Percentiles rank a stretch among this genome's conserved stretches.
Evolutionary conservation across 2,888 invertebrate species (phyloP).

Genomic region (Lasioglossum leucozonium): DNA sequence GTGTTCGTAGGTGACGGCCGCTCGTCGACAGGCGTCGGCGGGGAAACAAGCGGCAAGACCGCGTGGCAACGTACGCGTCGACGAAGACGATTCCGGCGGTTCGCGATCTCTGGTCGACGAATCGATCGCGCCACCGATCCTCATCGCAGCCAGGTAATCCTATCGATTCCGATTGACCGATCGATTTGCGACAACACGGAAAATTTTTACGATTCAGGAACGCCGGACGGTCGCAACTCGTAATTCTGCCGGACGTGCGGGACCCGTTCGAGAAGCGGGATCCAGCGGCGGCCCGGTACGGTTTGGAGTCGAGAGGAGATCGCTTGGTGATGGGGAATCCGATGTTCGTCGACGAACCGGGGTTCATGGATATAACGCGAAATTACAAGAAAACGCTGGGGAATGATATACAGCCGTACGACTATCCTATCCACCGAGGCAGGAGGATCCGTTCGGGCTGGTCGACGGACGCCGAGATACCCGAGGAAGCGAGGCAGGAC

Average conservation of each 20-base stretch:
- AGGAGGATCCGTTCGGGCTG: neutral
- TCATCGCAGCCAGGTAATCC: neutral
- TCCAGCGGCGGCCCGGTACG: neutral
- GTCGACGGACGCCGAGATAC: neutral
- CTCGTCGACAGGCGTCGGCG: neutral
- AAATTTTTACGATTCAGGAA: slow-evolving; percentile 2
- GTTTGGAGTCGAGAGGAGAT: neutral
- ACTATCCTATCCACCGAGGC: fast-evolving
- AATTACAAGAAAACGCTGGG: neutral
- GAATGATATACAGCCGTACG: neutral
- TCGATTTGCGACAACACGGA: neutral
- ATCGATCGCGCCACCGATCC: neutral
- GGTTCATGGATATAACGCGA: slow-evolving; percentile 66
- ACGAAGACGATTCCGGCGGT: neutral
- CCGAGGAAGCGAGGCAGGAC: neutral
- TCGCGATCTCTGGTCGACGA: neutral
- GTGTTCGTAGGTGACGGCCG: neutral
- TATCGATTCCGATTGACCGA: neutral
- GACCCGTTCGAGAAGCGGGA: neutral
- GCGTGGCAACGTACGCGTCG: neutral
- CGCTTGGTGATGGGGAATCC: neutral
- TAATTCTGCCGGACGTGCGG: neutral
- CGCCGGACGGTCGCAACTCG: neutral
- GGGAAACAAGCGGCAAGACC: neutral
- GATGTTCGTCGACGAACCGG: slow-evolving; percentile 62